Percentiles rank a stretch among this genome's conserved stretches.
Conservation (phyloP, 2,113 vertebrate genomes). For the Pachyramphus minor region DNA sequence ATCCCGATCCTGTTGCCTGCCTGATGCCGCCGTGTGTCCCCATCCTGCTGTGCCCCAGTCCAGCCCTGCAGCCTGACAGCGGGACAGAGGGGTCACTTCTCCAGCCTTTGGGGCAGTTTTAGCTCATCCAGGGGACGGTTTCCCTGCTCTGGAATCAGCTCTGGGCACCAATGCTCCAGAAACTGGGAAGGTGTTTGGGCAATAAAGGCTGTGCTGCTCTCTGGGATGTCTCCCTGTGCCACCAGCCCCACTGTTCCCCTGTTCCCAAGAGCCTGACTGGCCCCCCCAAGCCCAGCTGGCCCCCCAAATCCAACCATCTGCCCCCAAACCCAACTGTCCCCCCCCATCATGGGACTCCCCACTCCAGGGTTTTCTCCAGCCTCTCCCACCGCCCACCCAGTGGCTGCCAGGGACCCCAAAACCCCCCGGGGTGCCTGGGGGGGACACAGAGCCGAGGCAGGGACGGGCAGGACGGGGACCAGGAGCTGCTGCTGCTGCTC, state of each 20-base stretch:
- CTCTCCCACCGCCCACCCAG: background rate
- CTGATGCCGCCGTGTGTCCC: background rate
- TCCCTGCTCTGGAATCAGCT: background rate
- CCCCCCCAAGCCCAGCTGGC: background rate
- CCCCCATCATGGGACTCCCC: background rate
- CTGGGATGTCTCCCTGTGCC: background rate
- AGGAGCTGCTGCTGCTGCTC: background rate
- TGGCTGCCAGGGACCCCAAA: background rate
- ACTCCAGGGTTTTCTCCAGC: background rate
- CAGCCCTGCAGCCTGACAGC: background rate
- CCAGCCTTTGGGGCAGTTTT: background rate
- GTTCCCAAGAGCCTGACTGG: background rate
- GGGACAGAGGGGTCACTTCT: fast-evolving
- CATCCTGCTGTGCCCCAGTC: background rate
- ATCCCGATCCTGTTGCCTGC: background rate
- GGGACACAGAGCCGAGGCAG: background rate
- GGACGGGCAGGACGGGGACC: fast-evolving
- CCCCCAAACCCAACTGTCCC: background rate
- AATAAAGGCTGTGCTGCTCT: background rate
- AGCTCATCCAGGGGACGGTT: background rate
- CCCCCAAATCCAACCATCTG: background rate
- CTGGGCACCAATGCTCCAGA: fast-evolving
- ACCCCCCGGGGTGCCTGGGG: fast-evolving
- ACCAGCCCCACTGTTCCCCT: fast-evolving
- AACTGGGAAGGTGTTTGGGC: background rate